A percentile compares a stretch with the other conserved stretches of the same genome.
These are phyloP conservation scores for Sinopyrophorus schimmeli DNA, from an alignment of 2,888 invertebrate genomes.

Conservation along the genomic window DNA sequence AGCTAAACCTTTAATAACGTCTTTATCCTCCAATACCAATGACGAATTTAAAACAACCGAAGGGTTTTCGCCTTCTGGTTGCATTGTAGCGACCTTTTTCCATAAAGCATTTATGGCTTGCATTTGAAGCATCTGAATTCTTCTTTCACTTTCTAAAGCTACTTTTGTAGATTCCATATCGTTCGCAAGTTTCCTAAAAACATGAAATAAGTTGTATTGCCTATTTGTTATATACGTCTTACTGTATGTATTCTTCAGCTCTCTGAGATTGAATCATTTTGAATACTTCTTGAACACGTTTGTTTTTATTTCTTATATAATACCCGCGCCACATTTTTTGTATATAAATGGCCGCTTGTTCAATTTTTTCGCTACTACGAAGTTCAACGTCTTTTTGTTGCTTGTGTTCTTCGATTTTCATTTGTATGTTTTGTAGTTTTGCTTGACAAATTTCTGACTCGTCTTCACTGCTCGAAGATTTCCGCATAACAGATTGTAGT, in stretches of 20 bases:
- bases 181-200: constrained; percentile 71
- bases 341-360: constrained; percentile 73
- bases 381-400: constrained; percentile 45
- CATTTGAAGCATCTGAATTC: constrained; percentile 85
- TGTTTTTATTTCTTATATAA: constrained; percentile 73
- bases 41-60: constrained; percentile 3
- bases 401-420: constrained; percentile 60
- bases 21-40: constrained; percentile 56
- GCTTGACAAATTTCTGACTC: constrained; percentile 70
- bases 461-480: constrained; percentile 61
- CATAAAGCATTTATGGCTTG: constrained; percentile 88
- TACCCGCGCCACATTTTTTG: constrained; percentile 89
- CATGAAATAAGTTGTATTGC: constrained; percentile 1
- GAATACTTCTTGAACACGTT: constrained; percentile 64
- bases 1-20: constrained; percentile 72
- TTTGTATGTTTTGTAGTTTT: constrained; percentile 67
- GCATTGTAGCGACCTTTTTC: constrained; percentile 80
- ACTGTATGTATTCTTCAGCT: constrained; percentile 84
- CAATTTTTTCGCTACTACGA: constrained; percentile 50
- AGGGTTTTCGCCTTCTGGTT: constrained; percentile 51
- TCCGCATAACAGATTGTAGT: constrained; percentile 44
- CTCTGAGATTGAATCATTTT: constrained; percentile 75
- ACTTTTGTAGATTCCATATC: constrained; percentile 86
- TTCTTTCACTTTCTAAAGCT: constrained; percentile 81
- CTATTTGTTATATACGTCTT: constrained; percentile 45